phyloP scores from a whole-genome alignment of 2,113 vertebrate genomes.

The Panthera tigris region DNA sequence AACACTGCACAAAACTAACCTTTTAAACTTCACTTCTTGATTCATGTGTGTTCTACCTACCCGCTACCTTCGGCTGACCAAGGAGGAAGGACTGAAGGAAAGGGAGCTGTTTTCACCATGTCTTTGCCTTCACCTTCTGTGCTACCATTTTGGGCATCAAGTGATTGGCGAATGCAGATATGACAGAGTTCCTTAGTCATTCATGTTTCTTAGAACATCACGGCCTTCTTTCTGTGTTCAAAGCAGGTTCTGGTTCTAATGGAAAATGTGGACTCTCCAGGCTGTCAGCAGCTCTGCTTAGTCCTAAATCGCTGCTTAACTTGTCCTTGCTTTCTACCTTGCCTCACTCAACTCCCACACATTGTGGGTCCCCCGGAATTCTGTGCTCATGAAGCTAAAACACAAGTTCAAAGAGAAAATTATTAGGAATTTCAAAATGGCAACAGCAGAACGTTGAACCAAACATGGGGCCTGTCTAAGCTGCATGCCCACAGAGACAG shows the following conservation, averaged over 20 bases:
- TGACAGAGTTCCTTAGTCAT: not conserved
- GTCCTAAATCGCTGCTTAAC: not conserved
- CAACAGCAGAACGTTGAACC: not conserved
- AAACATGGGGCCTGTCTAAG: not conserved
- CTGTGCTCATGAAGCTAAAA: not conserved
- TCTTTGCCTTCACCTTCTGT: not conserved
- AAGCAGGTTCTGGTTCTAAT: not conserved
- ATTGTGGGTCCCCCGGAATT: not conserved
- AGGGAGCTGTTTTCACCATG: fast-evolving
- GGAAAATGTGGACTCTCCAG: not conserved
- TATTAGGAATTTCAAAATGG: not conserved
- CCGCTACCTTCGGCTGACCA: not conserved
- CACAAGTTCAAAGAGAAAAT: not conserved
- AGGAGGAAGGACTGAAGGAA: not conserved
- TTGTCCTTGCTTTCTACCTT: not conserved
- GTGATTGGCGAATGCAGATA: no score
- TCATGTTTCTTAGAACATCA: not conserved
- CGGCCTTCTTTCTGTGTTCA: not conserved
- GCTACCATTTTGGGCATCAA: not conserved
- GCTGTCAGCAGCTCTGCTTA: not conserved
- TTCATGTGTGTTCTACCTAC: not conserved
- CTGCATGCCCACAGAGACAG: not conserved
- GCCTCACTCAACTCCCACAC: not conserved
- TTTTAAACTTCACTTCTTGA: not conserved
- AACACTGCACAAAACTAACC: not conserved